Percentiles rank a stretch among this genome's conserved stretches.
These are phyloP conservation scores for Enteromius argenteus DNA, from an alignment of 2,797 vertebrate genomes.

Conservation along the genomic window DNA sequence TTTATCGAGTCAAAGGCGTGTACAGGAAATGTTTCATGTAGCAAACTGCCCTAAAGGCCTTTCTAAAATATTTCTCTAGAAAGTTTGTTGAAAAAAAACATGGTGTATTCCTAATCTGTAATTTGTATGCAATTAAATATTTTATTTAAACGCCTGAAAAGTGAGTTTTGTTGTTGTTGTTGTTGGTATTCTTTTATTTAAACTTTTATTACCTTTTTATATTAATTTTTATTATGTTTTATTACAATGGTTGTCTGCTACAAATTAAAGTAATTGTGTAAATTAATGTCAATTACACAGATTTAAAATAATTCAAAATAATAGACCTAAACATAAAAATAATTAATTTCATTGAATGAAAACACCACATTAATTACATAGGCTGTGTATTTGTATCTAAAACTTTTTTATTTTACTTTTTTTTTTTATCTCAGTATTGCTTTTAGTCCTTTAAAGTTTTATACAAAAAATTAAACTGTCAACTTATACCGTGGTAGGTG, in stretches of 20 bases:
- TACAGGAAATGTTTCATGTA: not conserved
- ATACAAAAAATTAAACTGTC: not conserved
- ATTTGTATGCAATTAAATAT: not conserved
- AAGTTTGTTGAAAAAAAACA: not conserved
- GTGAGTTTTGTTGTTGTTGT: not conserved
- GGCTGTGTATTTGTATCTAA: not conserved
- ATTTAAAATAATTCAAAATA: not conserved
- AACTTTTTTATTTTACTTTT: not conserved
- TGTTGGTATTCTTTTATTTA: not conserved
- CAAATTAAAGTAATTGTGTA: not conserved
- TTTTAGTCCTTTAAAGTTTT: not conserved
- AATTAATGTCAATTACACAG: not conserved
- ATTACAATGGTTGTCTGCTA: not conserved
- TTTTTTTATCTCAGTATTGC: not conserved
- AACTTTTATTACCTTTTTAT: not conserved
- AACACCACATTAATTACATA: constrained; percentile 6
- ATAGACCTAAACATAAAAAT: not conserved
- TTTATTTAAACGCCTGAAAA: not conserved
- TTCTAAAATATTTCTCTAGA: not conserved
- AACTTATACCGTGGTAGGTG: not conserved
- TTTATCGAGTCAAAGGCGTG: constrained; percentile 13
- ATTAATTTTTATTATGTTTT: not conserved
- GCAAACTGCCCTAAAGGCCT: not conserved
- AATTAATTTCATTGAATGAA: not conserved
- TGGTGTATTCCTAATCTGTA: too few species aligned